Base-by-base conservation (phyloP, 2,113 vertebrate genomes). In the Sebastes schlegelii region DNA sequence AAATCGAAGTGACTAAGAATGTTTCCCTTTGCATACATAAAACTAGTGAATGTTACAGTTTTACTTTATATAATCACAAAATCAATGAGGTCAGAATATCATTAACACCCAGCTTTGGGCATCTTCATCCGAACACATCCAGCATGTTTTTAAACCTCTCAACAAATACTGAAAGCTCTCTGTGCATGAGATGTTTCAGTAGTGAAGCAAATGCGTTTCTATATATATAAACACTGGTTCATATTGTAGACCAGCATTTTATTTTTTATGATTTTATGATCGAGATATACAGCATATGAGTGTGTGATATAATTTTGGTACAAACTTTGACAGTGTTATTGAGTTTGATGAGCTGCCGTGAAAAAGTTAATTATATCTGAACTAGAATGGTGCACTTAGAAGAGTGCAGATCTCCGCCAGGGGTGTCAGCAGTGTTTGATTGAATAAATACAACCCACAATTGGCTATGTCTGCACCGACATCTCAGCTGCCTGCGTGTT, bases 111-210 rank as follows among this genome's bases (percentile, higher is more conserved):
- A 60, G 69, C 69, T 69, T 70, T 51, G 34, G 19, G 67, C 65
- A 66, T 75, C 63, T 26, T 70, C 52, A 58, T 26, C 74, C 23
- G 51, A 75, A 70, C 73, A 52, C 26, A 63, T 66, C 82, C 86
- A 75, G 77, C 88, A 80, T 90, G 87, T 85, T 92, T 94, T 90
- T 80, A 90, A 94, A 86, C 88, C 68, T 88, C 80, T 89, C 79
- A 82, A 90, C 88, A 86, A 73, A 88, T 57, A 83, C 92, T 85
- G 88, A 93, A 86, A 80, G 71, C 10, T 92, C 88, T 94, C 93
- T 89, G 93, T 95, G 94, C 92, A 93, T 51, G 93, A 92, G 93
- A 88, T 8, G 83, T 87, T 87, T 95, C 85, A 84, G 90, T 89
- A 63, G 62, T 46, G 58, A 71, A 86, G 1, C 10, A 46, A 75